Base-by-base conservation (phyloP, 1,140 invertebrate genomes). In the Anoplolepis gracilipes region DNA sequence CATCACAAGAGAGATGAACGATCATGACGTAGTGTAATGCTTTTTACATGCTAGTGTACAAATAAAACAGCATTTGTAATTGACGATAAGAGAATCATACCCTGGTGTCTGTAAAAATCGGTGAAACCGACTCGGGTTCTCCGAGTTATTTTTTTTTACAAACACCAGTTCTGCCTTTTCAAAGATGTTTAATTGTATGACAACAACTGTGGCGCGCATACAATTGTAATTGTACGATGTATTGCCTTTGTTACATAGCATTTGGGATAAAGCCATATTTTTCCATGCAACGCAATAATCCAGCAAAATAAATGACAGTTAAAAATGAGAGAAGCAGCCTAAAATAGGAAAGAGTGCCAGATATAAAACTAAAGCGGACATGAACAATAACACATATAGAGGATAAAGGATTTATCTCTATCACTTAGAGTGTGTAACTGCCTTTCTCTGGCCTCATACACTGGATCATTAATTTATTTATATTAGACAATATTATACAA, bases 231-330 rank as follows among this genome's bases (percentile, higher is more conserved):
- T 88, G 79, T 90, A 90, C 90, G 90, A 72, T 92, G 87, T 93
- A 94, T 90, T 92, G 92, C 91, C 92, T 94, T 94, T 95, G 93
- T 95, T 94, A 94, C 93, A 93, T 94, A 95, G 92, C 92, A 92
- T 94, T 94, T 91, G 93, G 93, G 90, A 94, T 93, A 94, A 94
- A 94, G 94, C 93, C 94, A 95, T 95, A 95, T 95, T 95, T 95
- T 95, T 95, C 93, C 94, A 95, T 94, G 93, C 93, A 93, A 95
- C 90, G 92, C 94, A 94, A 94, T 94, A 94, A 94, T 93, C 90
- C 92, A 94, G 90, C 92, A 91, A 79, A 91, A 78, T 90, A 92
- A 92, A 92, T 89, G 91, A 87, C 76, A 88, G 82, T 85, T 77
- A 77, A 49, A 90, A 89, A 87, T 81, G 79, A 90, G 79, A 90